Evolutionary conservation across 2,888 invertebrate species (phyloP), one percentile per base, ranked within the genome.

Genomic region (Biston stratarius): DNA sequence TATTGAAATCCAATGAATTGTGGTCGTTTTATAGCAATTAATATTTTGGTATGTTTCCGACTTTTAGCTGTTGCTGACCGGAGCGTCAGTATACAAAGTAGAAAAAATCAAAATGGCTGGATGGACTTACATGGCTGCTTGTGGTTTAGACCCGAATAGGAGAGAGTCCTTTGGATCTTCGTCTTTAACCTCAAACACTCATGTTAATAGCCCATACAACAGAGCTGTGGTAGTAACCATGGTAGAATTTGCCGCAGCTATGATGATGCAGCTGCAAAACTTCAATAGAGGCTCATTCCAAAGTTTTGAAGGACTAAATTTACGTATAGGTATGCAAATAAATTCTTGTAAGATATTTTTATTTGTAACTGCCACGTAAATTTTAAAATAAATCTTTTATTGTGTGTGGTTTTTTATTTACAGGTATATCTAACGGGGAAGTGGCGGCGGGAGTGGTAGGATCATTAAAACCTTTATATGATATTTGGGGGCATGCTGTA

Each of bases 81-180:
- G 95, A 53, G 80, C 94, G 0, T 92, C 96, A 59, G 96, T 95
- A 8, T 91, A 95, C 67, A 95, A 96, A 77, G 96, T 99, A 9
- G 99, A 99, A 88, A 99, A 99, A 91, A 99, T 99, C 44, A 99
- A 99, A 94, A 97, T 99, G 63, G 98, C 99, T 55, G 98, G 98
- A 68, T 98, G 98, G 95, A 99, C 99, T 0, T 99, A 99, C 81
- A 99, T 99, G 99, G 99, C 99, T 1, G 99, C 99, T 0, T 98
- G 98, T 80, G 99, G 99, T 0, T 93, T 99, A 56, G 97, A 97
- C 77, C 96, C 97, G 0, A 96, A 95, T 40, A 94, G 96, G 59
- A 94, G 96, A 65, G 95, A 95, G 78, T 96, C 96, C 2, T 89
- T 90, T 0, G 94, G 91, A 64, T 90, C 94, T 2, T 73, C 83